These are phyloP conservation scores for Somateria mollissima DNA, from an alignment of 2,797 vertebrate species.

Conservation along the genomic window DNA sequence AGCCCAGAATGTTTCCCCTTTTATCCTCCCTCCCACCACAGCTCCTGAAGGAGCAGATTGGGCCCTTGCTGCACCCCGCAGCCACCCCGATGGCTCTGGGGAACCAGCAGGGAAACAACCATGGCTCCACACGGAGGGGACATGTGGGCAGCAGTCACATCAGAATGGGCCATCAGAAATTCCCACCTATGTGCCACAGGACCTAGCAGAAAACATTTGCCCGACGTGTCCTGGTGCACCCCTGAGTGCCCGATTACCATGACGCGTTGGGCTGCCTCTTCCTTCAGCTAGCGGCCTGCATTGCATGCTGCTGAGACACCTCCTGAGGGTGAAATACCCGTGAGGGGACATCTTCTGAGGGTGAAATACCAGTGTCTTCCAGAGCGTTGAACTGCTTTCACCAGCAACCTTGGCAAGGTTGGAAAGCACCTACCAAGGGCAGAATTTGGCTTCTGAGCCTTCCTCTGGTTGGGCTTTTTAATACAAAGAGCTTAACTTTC, in stretches of 20 bases:
- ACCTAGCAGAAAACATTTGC: background rate
- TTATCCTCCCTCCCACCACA: background rate
- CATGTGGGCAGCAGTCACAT: fast-evolving
- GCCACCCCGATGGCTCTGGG: fast-evolving
- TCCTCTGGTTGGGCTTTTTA: background rate
- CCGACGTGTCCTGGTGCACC: background rate
- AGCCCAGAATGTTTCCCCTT: fast-evolving
- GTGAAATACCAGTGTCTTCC: background rate
- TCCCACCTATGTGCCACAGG: background rate
- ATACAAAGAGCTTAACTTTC: background rate
- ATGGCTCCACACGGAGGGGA: background rate
- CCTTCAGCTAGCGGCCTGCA: background rate
- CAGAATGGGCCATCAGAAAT: background rate
- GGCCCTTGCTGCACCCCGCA: background rate
- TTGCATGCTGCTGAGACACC: background rate
- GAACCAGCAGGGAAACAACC: background rate
- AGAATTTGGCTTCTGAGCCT: background rate
- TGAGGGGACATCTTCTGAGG: background rate
- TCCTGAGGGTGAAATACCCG: background rate
- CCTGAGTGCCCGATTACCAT: background rate
- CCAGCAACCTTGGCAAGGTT: fast-evolving
- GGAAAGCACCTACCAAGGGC: fast-evolving
- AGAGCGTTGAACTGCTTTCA: background rate
- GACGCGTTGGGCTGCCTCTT: background rate
- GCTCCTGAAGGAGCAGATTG: background rate